phyloP scores from a whole-genome alignment of 2,888 invertebrate genomes.

The Cephus sareptanus region DNA sequence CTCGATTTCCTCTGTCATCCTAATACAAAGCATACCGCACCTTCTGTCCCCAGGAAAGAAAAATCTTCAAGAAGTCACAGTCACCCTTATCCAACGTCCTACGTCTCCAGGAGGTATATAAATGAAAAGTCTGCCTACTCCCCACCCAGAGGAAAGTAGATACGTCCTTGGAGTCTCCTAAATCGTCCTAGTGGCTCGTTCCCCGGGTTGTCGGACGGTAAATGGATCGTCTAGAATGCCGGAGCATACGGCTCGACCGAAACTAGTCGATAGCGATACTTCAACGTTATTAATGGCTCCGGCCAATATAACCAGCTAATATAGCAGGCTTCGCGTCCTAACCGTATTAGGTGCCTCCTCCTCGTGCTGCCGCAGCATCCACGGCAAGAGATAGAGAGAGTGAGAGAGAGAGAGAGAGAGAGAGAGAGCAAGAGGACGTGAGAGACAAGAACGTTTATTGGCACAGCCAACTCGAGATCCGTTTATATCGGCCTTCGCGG shows the following conservation, averaged over 20 bases:
- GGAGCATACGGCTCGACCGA: slow-evolving; percentile 23
- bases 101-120: neutral
- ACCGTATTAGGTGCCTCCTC: slow-evolving; percentile 33
- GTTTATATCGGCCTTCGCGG: neutral
- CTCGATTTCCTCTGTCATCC: neutral
- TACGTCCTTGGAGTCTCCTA: neutral
- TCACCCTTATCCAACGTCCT: neutral
- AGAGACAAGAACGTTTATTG: neutral
- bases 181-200: neutral
- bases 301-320: slow-evolving; percentile 49
- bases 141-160: neutral
- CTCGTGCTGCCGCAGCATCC: neutral
- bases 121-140: neutral
- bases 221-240: slow-evolving; percentile 22
- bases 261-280: slow-evolving; percentile 52
- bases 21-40: neutral
- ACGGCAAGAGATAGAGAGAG: neutral
- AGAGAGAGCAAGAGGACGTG: no score
- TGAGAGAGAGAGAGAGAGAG: neutral
- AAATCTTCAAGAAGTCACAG: neutral
- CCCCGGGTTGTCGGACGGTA: slow-evolving; percentile 11
- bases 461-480: neutral
- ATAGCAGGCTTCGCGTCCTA: slow-evolving; percentile 30
- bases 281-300: slow-evolving; percentile 56
- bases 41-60: neutral